A percentile compares a stretch with the other conserved stretches of the same genome.
phyloP scores from a whole-genome alignment of 35 echinoderm and acorn worm species.

The Ptychodera flava region DNA sequence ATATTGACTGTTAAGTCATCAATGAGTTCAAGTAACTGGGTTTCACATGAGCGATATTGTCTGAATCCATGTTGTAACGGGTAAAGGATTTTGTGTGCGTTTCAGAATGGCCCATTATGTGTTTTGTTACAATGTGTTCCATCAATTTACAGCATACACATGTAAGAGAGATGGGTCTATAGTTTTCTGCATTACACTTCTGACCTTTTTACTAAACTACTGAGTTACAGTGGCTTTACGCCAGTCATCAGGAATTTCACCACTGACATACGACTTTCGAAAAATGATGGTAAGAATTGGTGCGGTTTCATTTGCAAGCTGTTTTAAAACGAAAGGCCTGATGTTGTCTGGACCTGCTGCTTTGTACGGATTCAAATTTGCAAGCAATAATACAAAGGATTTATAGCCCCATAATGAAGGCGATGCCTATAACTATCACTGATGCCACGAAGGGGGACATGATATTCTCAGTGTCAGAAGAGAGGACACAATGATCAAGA shows the following conservation, averaged over 20 bases:
- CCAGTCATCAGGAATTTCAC: constrained; percentile 38
- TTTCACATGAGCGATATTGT: constrained; percentile 21
- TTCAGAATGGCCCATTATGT: constrained; percentile 20
- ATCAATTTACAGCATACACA: constrained; percentile 45
- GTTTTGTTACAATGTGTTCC: too few relatives aligned
- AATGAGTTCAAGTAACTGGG: constrained; percentile 15
- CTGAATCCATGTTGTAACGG: constrained; percentile 34
- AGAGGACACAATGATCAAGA: too few relatives aligned
- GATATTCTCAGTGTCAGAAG: too few relatives aligned
- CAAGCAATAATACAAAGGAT: too few relatives aligned
- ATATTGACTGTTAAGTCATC: too few relatives aligned
- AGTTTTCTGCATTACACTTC: constrained; percentile 30
- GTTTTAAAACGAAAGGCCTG: constrained; percentile 47
- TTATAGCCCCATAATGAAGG: too few relatives aligned
- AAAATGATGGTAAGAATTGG: constrained; percentile 27
- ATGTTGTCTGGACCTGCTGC: too few relatives aligned
- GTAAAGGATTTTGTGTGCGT: constrained; percentile 22
- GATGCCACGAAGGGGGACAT: too few relatives aligned
- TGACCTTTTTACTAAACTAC: constrained; percentile 41
- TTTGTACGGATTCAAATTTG: constrained; percentile 48
- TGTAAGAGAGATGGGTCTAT: constrained; percentile 53
- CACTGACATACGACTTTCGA: constrained; percentile 22
- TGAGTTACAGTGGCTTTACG: constrained; percentile 16
- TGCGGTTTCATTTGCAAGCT: constrained; percentile 27
- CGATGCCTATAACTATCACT: too few relatives aligned